A percentile compares a stretch with the other conserved stretches of the same genome.
phyloP scores from a whole-genome alignment of 2,797 vertebrate genomes.

The Gallirallus australis region DNA sequence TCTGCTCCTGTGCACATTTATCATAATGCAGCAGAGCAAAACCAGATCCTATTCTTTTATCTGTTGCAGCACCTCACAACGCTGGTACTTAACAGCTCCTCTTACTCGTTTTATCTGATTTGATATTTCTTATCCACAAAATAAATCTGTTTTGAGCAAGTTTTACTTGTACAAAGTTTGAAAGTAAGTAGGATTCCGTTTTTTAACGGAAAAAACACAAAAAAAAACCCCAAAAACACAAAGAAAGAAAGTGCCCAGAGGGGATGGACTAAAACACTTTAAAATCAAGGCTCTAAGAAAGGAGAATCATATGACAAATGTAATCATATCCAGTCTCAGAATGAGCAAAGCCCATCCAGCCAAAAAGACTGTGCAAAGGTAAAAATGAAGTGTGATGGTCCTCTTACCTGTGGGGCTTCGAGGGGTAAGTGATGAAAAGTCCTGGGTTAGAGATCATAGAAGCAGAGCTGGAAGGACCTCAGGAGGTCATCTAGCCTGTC shows the following conservation, averaged over 20 bases:
- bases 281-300: not conserved
- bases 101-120: not conserved
- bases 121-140: not conserved
- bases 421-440: constrained; percentile 13
- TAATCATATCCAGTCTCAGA: constrained; percentile 13
- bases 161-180: not conserved
- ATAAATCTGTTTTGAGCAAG: not conserved
- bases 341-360: not conserved
- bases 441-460: constrained; percentile 11
- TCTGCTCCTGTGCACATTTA: not conserved
- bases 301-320: not conserved
- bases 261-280: not conserved
- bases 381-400: constrained; percentile 23
- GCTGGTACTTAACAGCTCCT: not conserved
- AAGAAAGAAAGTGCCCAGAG: not conserved
- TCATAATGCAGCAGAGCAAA: not conserved
- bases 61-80: not conserved
- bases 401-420: constrained; percentile 7
- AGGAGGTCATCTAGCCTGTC: not conserved
- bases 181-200: not conserved
- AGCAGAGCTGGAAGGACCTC: constrained; percentile 1
- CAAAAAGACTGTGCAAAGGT: not conserved
- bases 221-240: too few relatives aligned
- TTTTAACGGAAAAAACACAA: not conserved
- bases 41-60: not conserved